Base-by-base conservation (phyloP, 1,140 invertebrate species). In the Hylaeus anthracinus region DNA sequence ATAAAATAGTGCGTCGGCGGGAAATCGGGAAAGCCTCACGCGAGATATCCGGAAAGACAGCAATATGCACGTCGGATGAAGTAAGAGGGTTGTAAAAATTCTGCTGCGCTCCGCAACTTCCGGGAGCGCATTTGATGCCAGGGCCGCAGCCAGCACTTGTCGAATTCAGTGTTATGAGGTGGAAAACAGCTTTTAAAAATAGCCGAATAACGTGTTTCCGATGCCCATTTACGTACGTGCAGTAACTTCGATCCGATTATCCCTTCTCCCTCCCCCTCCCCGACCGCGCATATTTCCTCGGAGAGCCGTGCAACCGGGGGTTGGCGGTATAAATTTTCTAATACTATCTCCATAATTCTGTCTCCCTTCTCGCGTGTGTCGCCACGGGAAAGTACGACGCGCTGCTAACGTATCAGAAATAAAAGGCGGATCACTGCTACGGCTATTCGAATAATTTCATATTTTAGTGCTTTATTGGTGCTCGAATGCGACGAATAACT, bases 101-200 rank as follows among this genome's bases (percentile, higher is more conserved):
- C 61, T 66, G 61, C 83, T 71, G 67, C 72, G 79, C 78, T 67
- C 58, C 45, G 84, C 84, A 63, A 70, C 60, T 81, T 81, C 72
- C 56, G 64, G 58, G 14, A 26, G 45, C 65, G 83, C 72, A 51
- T 81, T 85, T 65, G 76, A 85, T 72, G 48, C 56, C 71, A 45
- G 58, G 12, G 39, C 69, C 43, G 45, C 77, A 67, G 48, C 82
- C 66, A 55, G 63, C 67, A 77, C 75, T 85, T 84, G 78, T 85
- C 83, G 83, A 75, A 85, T 77, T 85, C 79, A 58, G 72, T 14
- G 78, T 77, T 85, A 81, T 67, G 78, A 85, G 78, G 83, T 85
- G 78, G 78, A 85, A 85, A 85, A 81, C 79, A 72, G 72, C 51
- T 85, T 85, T 72, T 81, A 85, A 85, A 85, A 85, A 77, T 80